Conservation (phyloP, 2,888 invertebrate species). For the Hyposoter dolosus region DNA sequence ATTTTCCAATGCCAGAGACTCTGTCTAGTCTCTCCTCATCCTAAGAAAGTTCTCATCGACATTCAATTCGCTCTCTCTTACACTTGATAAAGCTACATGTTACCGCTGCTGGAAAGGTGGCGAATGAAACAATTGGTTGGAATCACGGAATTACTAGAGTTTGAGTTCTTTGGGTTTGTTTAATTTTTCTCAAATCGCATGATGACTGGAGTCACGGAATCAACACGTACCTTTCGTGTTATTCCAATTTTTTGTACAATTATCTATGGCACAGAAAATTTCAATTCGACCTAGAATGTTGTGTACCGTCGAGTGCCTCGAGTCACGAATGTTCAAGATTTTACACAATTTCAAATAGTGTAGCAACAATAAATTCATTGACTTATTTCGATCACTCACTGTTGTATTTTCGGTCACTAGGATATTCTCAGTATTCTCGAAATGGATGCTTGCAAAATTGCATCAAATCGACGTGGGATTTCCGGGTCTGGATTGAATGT, state of each 20-base stretch:
- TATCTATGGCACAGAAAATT: background rate
- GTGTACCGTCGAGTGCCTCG: background rate
- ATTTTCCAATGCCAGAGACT: slow-evolving; percentile 41
- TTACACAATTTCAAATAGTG: background rate
- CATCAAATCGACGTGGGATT: background rate
- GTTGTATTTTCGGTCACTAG: background rate
- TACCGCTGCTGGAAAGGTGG: background rate
- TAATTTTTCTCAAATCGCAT: background rate
- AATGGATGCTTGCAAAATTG: no score
- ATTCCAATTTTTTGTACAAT: background rate
- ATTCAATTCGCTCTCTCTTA: slow-evolving; percentile 16
- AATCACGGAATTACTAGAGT: background rate
- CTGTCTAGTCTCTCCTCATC: slow-evolving; percentile 17
- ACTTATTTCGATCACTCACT: background rate
- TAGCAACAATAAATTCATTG: background rate
- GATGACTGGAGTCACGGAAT: background rate
- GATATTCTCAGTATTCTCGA: background rate
- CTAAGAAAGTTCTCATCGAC: slow-evolving; percentile 30
- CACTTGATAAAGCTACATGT: background rate
- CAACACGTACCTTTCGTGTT: background rate
- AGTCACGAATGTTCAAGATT: background rate
- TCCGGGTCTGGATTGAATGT: background rate
- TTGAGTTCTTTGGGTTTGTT: background rate
- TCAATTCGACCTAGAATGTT: background rate
- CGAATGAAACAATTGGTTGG: slow-evolving; percentile 1